Conservation (phyloP, 2,113 vertebrate genomes). For the Gobiocypris rarus region DNA sequence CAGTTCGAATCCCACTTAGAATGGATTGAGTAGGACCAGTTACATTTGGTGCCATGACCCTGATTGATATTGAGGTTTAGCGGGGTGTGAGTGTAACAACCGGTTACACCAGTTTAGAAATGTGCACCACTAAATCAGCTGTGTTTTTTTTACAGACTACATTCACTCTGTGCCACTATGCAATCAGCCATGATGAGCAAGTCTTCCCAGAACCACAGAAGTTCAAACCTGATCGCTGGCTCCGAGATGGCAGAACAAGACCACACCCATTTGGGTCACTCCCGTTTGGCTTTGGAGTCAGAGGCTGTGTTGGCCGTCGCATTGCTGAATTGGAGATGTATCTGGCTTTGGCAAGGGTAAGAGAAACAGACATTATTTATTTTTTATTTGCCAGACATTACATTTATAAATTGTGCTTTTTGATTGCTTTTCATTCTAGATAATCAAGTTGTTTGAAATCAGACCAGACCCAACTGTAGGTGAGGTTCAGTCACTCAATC, state of each 20-base stretch:
- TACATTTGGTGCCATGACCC: too few relatives aligned
- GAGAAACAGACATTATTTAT: background rate
- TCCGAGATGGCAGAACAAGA: slow-evolving; percentile 63
- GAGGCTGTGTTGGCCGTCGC: slow-evolving; percentile 76
- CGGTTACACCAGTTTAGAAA: background rate
- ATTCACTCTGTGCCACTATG: slow-evolving; percentile 75
- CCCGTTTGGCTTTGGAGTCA: slow-evolving; percentile 79
- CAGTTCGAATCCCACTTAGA: too few relatives aligned
- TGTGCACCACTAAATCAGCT: background rate
- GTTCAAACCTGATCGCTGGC: slow-evolving; percentile 78
- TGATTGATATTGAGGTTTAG: too few relatives aligned
- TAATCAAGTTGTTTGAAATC: slow-evolving; percentile 74
- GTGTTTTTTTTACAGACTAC: slow-evolving; percentile 66
- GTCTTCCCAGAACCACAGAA: slow-evolving; percentile 69
- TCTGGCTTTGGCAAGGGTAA: slow-evolving; percentile 72
- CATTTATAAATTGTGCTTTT: background rate
- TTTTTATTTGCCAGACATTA: background rate
- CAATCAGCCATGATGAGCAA: slow-evolving; percentile 74
- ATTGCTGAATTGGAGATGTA: slow-evolving; percentile 83
- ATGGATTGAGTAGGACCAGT: too few relatives aligned
- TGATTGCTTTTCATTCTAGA: slow-evolving; percentile 56
- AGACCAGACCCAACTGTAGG: slow-evolving; percentile 64
- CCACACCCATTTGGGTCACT: slow-evolving; percentile 76
- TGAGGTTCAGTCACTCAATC: slow-evolving; percentile 68
- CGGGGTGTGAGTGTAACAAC: too few relatives aligned